Base-by-base conservation (phyloP, 2,888 invertebrate species). In the Omphaloscelis lunosa region DNA sequence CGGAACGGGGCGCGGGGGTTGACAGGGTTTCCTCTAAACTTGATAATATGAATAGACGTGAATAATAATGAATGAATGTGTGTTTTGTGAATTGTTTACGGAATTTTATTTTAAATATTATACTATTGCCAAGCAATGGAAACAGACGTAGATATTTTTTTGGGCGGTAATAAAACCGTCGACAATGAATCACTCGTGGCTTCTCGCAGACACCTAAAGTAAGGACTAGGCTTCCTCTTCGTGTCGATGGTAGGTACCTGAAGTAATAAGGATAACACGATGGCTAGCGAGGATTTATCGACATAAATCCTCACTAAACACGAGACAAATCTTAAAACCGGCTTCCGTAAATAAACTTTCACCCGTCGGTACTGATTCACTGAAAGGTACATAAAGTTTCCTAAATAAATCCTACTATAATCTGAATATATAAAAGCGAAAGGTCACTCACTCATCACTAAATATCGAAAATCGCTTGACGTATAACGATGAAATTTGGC, bases 1-100 rank as follows among this genome's bases (percentile, higher is more conserved):
- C 29, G 8, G 34, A 63, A 65, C 59, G 48, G 34, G 4, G 34
- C 34, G 34, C 34, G 34, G 48, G 61, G 67, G 34, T 74, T 29
- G 68, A 75, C 39, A 65, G 48, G n/a, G 41, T 72, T 62, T 75
- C 34, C 23, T 70, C 11, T 27, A 23, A 23, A 45, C 23, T 82
- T 53, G 23, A 63, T 51, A 74, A 63, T 51, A 68, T 39, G 20
- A 34, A 27, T 41, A 41, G 20, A 66, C 39, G n/a, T 23, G 17
- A 48, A 63, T 68, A 51, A 48, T 65, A 48, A 72, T 39, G 0
- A 69, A 39, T n/a, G 4, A 58, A 58, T 41, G 67, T 80, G 27
- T 29, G 34, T 61, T 59, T 59, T 11, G 45, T 4, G 15, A 68
- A 53, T 23, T 34, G 4, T 23, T 79, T 34, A 29, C 39, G 27